Percentiles rank a stretch among this genome's conserved stretches.
These are phyloP conservation scores for Brevipalpus yothersi DNA, from an alignment of 1,140 invertebrate species.

Conservation along the genomic window DNA sequence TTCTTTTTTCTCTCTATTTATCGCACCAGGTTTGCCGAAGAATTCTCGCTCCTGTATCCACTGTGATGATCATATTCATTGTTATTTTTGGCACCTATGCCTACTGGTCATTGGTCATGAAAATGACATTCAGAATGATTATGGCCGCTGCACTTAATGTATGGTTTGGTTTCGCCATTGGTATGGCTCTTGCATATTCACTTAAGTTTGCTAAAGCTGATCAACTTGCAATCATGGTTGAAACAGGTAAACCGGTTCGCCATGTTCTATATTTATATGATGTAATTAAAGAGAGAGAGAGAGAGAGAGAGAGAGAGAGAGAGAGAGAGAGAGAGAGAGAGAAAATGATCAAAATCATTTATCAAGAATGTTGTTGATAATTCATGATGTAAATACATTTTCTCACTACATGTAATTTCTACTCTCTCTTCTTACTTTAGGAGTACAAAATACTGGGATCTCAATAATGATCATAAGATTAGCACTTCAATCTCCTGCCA, in stretches of 20 bases:
- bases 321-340: too few species aligned
- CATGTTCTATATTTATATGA: too few species aligned
- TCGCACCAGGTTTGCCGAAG: slow-evolving; percentile 33
- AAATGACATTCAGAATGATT: slow-evolving; percentile 58
- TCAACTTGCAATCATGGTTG: slow-evolving; percentile 59
- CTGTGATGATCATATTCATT: slow-evolving; percentile 55
- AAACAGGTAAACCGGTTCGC: slow-evolving; percentile 28
- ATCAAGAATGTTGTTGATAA: background rate
- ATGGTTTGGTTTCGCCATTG: slow-evolving; percentile 57
- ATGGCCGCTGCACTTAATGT: slow-evolving; percentile 58
- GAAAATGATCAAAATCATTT: background rate
- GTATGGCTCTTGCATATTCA: slow-evolving; percentile 32
- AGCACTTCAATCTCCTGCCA: slow-evolving; percentile 22
- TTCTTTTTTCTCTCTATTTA: background rate
- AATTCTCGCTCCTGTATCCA: slow-evolving; percentile 61
- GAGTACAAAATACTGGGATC: slow-evolving; percentile 82
- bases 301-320: too few species aligned
- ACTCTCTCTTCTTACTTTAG: slow-evolving; percentile 16
- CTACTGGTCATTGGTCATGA: slow-evolving; percentile 68
- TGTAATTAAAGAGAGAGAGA: too few species aligned
- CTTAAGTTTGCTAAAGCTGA: slow-evolving; percentile 35
- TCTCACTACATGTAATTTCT: background rate
- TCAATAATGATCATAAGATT: slow-evolving; percentile 48
- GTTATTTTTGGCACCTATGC: slow-evolving; percentile 71
- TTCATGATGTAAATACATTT: background rate